Base-by-base conservation (phyloP, 2,888 invertebrate genomes). In the Hirtodrosophila alboralis region DNA sequence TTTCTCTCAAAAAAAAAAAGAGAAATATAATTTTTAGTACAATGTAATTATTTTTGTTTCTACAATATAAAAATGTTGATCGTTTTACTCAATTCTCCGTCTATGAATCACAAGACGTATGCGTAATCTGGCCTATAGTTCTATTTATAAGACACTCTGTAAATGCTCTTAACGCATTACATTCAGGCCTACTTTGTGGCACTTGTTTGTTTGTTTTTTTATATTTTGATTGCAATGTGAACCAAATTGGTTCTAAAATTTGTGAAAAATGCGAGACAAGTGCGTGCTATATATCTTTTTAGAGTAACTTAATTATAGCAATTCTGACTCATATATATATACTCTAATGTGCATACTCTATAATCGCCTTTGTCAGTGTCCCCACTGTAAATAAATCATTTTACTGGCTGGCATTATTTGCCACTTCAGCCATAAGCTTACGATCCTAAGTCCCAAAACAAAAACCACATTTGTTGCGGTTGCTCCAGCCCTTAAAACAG, bases 401-500 rank as follows among this genome's bases (percentile, higher is more conserved):
- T 69, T 43, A 27, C 60, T 64, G 37, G 30, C 53, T 69, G 43
- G 58, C 52, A 58, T 70, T 70, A 67, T 47, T 58, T 57, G 67
- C 67, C 67, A 58, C 68, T 74, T 67, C 26, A 47, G 47, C 34
- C 52, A 44, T 57, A 40, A 65, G 72, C 72, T 75, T 57, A 60
- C 52, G 45, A 57, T 65, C 48, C 44, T 58, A 58, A 59, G 74
- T 57, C 49, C 49, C 70, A 41, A 28, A 57, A 72, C 60, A 57
- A 57, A 53, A 77, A 62, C 73, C 73, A 68, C 74, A 77, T 68
- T 68, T 77, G 60, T 56, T 74, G 73, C 48, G 73, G 73, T 77
- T 52, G 6, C 26, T 44, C 8, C 18, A 9, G 1, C n/a, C 18
- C 26, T 1, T 12, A 1, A 27, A 30, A 14, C n/a, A 21, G 58